Evolutionary conservation across 2,888 invertebrate species (phyloP), one percentile per base, ranked within the genome.

Genomic region (Macrostomum cliftonense): DNA sequence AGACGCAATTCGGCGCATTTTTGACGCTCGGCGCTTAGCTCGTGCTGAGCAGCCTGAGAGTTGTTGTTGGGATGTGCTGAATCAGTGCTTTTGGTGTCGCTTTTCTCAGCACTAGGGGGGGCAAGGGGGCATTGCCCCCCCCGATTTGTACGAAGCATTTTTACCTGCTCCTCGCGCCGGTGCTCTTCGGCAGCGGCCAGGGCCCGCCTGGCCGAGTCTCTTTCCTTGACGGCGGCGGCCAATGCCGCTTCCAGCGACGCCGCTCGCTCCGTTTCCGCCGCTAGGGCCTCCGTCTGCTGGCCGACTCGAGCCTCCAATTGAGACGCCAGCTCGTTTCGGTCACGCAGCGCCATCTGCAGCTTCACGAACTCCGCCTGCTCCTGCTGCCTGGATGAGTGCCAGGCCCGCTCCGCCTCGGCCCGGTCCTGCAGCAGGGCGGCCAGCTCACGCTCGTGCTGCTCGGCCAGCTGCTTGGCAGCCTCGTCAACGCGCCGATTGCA

Each of bases 321-420:
- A 11, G 53, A 49, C 13, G 59, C 58, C 19, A 59, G 37, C 48
- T 59, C 61, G 39, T 61, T 59, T 28, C 59, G 55, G 19, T 58
- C 51, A 12, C 57, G 51, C 43, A 53, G 52, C 58, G 58, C 57
- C 54, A 58, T 58, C 61, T 61, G 53, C n/a, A 51, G 9, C 28
- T 28, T 28, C 5, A 28, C 5, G 5, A 28, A 9, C 28, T 28
- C 28, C 5, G 28, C 28, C 28, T 49, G 37, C 28, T n/a, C 45
- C 14, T 36, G 45, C 28, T 28, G 28, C 28, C 28, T 28, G 28
- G 28, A 4, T 9, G 28, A 28, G 28, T 28, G 9, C 28, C 28
- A 28, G 28, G 28, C 9, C 28, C 28, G 28, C 28, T 28, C 28
- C 28, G 28, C 28, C 28, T 28, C 28, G 5, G 28, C 28, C 28